These are phyloP conservation scores for Taxidea taxus DNA, from an alignment of 2,113 vertebrate species.

Conservation along the genomic window DNA sequence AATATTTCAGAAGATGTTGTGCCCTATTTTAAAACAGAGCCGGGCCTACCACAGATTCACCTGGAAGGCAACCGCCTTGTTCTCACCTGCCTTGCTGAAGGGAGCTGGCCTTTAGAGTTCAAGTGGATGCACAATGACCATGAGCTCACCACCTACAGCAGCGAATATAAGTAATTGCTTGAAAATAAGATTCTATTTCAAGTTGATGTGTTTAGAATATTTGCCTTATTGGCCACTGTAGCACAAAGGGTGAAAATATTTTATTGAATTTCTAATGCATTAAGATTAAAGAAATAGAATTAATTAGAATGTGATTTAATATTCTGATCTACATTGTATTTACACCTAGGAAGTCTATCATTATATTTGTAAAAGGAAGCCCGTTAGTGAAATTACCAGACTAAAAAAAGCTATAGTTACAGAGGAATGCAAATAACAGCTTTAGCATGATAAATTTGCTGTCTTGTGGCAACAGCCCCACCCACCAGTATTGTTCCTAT, in stretches of 20 bases:
- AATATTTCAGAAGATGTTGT: constrained; percentile 86
- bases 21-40: constrained; percentile 89
- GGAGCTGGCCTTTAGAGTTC: constrained; percentile 97
- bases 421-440: background rate
- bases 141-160: constrained; percentile 90
- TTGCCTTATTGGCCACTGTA: background rate
- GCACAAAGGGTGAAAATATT: background rate
- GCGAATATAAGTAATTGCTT: constrained; percentile 91
- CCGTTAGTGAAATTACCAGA: background rate
- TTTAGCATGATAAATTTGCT: background rate
- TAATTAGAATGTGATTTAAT: background rate
- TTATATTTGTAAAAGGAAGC: background rate
- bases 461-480: background rate
- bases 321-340: background rate
- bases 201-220: background rate
- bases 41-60: constrained; percentile 84
- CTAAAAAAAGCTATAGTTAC: background rate
- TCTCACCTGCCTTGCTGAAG: constrained; percentile 94
- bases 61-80: constrained; percentile 95
- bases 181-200: background rate
- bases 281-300: background rate
- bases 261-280: background rate
- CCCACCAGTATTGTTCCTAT: background rate
- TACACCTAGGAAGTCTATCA: background rate
- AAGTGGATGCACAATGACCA: constrained; percentile 90